Conservation (phyloP, 2,797 vertebrate species). For the Lutjanus argentimaculatus region DNA sequence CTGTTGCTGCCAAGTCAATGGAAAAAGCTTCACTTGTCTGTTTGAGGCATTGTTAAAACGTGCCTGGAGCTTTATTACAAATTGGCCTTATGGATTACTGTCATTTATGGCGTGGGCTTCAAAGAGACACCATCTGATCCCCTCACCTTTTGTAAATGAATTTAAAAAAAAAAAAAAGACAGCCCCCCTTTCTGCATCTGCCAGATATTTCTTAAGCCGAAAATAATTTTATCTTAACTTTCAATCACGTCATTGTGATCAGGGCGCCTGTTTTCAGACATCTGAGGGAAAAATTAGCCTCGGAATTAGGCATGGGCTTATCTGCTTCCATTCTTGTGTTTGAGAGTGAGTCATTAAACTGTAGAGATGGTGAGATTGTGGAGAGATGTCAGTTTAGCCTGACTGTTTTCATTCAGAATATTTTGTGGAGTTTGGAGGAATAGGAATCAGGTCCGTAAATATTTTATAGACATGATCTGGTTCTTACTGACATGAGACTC, state of each 20-base stretch:
- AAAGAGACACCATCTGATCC: slow-evolving; percentile 73
- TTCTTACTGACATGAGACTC: slow-evolving; percentile 33
- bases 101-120: slow-evolving; percentile 78
- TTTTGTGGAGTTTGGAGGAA: slow-evolving; percentile 32
- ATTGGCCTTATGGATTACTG: slow-evolving; percentile 85
- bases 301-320: slow-evolving; percentile 59
- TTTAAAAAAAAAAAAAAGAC: slow-evolving; percentile 49
- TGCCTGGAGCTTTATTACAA: slow-evolving; percentile 84
- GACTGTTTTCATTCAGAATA: slow-evolving; percentile 49
- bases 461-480: slow-evolving; percentile 43
- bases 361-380: slow-evolving; percentile 51
- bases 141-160: slow-evolving; percentile 75
- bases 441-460: slow-evolving; percentile 39
- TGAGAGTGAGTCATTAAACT: slow-evolving; percentile 62
- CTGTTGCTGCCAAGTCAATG: slow-evolving; percentile 82
- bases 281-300: slow-evolving; percentile 60
- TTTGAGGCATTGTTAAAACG: slow-evolving; percentile 82
- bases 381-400: slow-evolving; percentile 45
- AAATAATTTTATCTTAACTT: slow-evolving; percentile 74
- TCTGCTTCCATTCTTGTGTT: slow-evolving; percentile 63
- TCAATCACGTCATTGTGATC: slow-evolving; percentile 63
- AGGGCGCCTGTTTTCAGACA: slow-evolving; percentile 67
- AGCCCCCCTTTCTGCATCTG: slow-evolving; percentile 38
- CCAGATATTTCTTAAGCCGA: slow-evolving; percentile 56
- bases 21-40: slow-evolving; percentile 79